Conservation (phyloP, 2,888 invertebrate genomes). For the Ypsolopha scabrella region DNA sequence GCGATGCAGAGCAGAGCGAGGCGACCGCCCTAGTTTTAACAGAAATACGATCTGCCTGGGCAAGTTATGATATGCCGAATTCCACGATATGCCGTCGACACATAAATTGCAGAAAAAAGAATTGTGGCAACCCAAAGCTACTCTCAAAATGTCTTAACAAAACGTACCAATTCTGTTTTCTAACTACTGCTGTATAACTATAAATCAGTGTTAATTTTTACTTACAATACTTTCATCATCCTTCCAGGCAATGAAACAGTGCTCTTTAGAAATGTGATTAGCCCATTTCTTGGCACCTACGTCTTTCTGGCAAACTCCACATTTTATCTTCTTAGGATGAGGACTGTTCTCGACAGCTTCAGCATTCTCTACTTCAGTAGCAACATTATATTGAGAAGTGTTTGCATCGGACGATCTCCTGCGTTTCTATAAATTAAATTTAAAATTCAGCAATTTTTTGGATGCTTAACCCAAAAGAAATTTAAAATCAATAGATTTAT, state of each 20-base stretch:
- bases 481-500: no score
- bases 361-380: not conserved
- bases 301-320: conserved; percentile 25
- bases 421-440: not conserved
- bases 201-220: conserved; percentile 8
- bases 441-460: no score
- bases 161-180: no score
- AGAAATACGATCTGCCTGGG: no score
- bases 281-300: conserved; percentile 26
- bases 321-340: conserved; percentile 21
- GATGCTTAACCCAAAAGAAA: no score
- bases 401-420: not conserved
- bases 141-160: no score
- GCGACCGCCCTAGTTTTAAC: no score
- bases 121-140: no score
- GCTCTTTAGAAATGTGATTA: conserved; percentile 20
- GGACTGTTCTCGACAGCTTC: not conserved
- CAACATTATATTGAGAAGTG: not conserved
- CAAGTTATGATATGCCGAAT: no score
- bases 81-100: no score
- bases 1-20: no score
- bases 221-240: conserved; percentile 26
- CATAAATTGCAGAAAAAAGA: no score
- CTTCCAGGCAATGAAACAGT: conserved; percentile 30
- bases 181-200: not conserved